phyloP scores from a whole-genome alignment of 2,888 invertebrate species.

The Caenorhabditis zanzibari region DNA sequence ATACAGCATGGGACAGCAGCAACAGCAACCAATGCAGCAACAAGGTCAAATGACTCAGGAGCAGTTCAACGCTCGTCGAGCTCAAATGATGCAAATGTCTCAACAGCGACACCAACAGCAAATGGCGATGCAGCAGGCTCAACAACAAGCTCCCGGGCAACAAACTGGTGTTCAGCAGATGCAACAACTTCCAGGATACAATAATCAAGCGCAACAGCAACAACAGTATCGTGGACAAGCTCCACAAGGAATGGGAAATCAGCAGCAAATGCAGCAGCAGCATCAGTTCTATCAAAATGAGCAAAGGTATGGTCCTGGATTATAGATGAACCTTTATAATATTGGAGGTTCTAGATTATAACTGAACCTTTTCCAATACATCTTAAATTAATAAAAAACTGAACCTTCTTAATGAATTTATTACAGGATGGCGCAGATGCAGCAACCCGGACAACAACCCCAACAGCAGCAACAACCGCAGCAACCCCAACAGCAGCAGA shows the following conservation, averaged over 20 bases:
- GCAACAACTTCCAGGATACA: constrained; percentile 12
- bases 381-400: no score
- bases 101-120: constrained; percentile 31
- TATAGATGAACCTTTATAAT: not conserved
- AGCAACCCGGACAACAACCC: no score
- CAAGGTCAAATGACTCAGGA: not conserved
- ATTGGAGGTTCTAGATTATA: no score
- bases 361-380: no score
- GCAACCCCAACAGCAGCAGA: not conserved
- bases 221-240: constrained; percentile 45
- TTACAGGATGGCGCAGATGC: no score
- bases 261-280: constrained; percentile 37
- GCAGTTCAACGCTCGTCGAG: constrained; percentile 8
- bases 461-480: no score
- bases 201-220: constrained; percentile 26
- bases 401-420: no score
- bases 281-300: constrained; percentile 23
- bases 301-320: constrained; percentile 15
- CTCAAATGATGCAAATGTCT: constrained; percentile 40
- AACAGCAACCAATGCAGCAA: not conserved
- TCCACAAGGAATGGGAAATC: constrained; percentile 41
- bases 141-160: constrained; percentile 3
- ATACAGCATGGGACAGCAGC: constrained; percentile 23
- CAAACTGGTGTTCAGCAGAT: not conserved
- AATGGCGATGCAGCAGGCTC: not conserved